A percentile compares a stretch with the other conserved stretches of the same genome.
These are phyloP conservation scores for Natrix natrix DNA, from an alignment of 2,797 vertebrate genomes.

Conservation along the genomic window DNA sequence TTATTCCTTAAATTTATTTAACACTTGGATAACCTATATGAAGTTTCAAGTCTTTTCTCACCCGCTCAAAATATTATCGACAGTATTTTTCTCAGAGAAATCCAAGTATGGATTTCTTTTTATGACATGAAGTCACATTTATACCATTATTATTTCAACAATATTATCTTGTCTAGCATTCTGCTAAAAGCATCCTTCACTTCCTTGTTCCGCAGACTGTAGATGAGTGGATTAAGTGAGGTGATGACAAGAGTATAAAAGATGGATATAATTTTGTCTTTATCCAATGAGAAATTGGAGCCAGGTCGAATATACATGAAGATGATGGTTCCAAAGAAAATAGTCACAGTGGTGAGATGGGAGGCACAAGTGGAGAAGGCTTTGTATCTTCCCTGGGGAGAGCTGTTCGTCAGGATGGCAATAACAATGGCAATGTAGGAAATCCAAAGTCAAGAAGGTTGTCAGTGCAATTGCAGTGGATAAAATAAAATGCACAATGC, in stretches of 20 bases:
- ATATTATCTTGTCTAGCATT: background rate
- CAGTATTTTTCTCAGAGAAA: background rate
- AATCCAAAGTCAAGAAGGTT: background rate
- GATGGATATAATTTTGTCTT: conserved; percentile 36
- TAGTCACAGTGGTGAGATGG: conserved; percentile 25
- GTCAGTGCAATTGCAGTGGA: background rate
- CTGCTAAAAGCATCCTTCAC: background rate
- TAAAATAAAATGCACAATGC: conserved; percentile 11
- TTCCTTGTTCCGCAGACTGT: background rate
- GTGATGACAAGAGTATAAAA: conserved; percentile 13
- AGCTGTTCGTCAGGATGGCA: conserved; percentile 26
- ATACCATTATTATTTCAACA: background rate
- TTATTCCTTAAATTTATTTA: background rate
- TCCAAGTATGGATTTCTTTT: background rate
- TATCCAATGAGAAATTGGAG: conserved; percentile 21
- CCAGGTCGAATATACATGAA: conserved; percentile 26
- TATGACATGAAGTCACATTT: background rate
- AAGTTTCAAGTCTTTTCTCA: background rate
- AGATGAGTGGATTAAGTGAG: background rate
- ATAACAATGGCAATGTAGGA: conserved; percentile 5
- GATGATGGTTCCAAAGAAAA: conserved; percentile 41
- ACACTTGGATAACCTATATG: background rate
- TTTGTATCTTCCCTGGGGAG: conserved; percentile 31
- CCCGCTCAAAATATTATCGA: background rate
- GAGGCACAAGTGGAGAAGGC: conserved; percentile 46